Evolutionary conservation across 1,140 invertebrate species (phyloP).

Genomic region (Pogonomyrmex californicus): DNA sequence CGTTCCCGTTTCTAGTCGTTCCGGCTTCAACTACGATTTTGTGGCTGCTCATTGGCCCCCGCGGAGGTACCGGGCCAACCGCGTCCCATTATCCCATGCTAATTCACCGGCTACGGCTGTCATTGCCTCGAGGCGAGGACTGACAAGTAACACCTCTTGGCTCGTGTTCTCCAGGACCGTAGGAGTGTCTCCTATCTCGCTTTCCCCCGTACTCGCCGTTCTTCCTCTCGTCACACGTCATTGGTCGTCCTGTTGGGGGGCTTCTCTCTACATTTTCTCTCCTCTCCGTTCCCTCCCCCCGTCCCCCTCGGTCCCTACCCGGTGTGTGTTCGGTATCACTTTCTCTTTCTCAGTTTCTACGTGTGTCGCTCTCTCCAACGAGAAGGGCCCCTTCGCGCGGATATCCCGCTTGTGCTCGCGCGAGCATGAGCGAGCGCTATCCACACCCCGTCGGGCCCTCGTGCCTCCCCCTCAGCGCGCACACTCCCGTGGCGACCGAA

Average conservation of each 20-base stretch:
- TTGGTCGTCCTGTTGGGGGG: slow-evolving; percentile 64
- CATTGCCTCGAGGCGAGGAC: slow-evolving; percentile 85
- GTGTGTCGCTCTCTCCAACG: slow-evolving; percentile 27
- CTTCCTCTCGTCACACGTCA: slow-evolving; percentile 72
- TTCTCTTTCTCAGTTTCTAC: slow-evolving; percentile 60
- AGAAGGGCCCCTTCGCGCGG: neutral
- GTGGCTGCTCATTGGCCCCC: slow-evolving; percentile 81
- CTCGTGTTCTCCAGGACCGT: slow-evolving; percentile 80
- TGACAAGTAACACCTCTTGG: slow-evolving; percentile 87
- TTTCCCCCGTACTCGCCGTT: slow-evolving; percentile 55
- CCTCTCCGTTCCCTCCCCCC: neutral
- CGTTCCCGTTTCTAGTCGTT: slow-evolving; percentile 77
- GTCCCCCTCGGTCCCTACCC: neutral
- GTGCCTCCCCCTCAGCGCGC: slow-evolving; percentile 64
- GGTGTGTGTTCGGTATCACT: slow-evolving; percentile 43
- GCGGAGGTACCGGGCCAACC: slow-evolving; percentile 81
- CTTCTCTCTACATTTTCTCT: slow-evolving; percentile 63
- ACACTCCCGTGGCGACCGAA: slow-evolving; percentile 80
- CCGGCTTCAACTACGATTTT: slow-evolving; percentile 63
- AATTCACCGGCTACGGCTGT: slow-evolving; percentile 86
- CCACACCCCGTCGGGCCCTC: slow-evolving; percentile 51
- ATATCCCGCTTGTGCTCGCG: slow-evolving; percentile 5
- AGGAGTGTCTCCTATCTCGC: slow-evolving; percentile 83
- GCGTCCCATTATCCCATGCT: slow-evolving; percentile 87
- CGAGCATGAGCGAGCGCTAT: slow-evolving; percentile 63